Evolutionary conservation across 2,888 invertebrate genomes (phyloP).

Genomic region (Tortricodes alternella): DNA sequence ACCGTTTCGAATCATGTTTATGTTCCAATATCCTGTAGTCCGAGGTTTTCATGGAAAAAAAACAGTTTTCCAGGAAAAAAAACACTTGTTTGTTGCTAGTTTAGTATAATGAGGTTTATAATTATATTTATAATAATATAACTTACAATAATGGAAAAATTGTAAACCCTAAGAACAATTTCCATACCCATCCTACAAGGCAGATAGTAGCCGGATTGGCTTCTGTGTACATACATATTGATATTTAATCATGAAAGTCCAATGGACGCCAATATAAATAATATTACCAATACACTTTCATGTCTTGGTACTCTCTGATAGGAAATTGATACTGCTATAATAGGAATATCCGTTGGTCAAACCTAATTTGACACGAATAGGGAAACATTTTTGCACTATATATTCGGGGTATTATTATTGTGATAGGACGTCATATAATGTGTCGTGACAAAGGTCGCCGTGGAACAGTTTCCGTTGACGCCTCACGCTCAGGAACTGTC

Average conservation of each 20-base stretch:
- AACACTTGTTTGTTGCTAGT: too few species aligned
- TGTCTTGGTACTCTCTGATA: background rate
- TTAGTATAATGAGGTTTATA: too few species aligned
- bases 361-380: constrained; percentile 46
- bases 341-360: constrained; percentile 52
- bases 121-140: too few species aligned
- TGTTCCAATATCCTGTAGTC: too few species aligned
- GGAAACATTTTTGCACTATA: constrained; percentile 22
- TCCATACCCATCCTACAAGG: background rate
- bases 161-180: background rate
- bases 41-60: too few species aligned
- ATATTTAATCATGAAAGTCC: background rate
- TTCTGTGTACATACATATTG: background rate
- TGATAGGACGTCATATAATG: constrained; percentile 64
- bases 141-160: too few species aligned
- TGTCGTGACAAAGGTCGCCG: constrained; percentile 68
- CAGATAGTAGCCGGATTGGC: background rate
- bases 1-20: too few species aligned
- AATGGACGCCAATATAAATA: constrained; percentile 2
- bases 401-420: constrained; percentile 58
- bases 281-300: background rate
- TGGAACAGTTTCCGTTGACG: constrained; percentile 59
- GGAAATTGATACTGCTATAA: constrained; percentile 17
- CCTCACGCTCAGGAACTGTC: constrained; percentile 61
- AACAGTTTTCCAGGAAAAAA: too few species aligned